A percentile compares a stretch with the other conserved stretches of the same genome.
These are phyloP conservation scores for Theocolax elegans DNA, from an alignment of 1,140 invertebrate genomes.

Conservation along the genomic window DNA sequence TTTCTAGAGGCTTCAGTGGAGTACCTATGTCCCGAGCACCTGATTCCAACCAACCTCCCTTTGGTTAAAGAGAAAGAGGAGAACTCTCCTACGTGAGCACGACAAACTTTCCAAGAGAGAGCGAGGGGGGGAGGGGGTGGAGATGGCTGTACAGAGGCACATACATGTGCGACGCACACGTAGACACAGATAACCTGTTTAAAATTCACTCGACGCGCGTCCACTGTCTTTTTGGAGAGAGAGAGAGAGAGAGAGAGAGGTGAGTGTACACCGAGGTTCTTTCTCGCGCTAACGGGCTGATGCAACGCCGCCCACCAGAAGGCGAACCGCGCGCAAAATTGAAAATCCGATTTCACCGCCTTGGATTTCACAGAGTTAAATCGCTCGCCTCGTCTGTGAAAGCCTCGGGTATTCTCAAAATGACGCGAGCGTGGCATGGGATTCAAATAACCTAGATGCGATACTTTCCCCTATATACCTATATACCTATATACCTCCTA, in stretches of 20 bases:
- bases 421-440: slow-evolving; percentile 28
- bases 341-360: slow-evolving; percentile 54
- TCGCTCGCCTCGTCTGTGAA: slow-evolving; percentile 5
- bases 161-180: too few species aligned
- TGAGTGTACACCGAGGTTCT: neutral
- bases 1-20: too few species aligned
- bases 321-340: slow-evolving; percentile 47
- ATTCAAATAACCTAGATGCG: slow-evolving; percentile 25
- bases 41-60: too few species aligned
- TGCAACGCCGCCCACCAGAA: slow-evolving; percentile 28
- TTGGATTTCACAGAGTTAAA: slow-evolving; percentile 46
- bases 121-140: too few species aligned
- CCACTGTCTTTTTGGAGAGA: neutral
- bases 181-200: too few species aligned
- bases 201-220: slow-evolving; percentile 45
- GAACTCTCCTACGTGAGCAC: too few species aligned
- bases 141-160: too few species aligned
- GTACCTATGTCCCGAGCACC: too few species aligned
- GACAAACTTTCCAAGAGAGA: too few species aligned
- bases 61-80: too few species aligned
- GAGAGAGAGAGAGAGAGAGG: slow-evolving; percentile 1
- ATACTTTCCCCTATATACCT: neutral
- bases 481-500: neutral
- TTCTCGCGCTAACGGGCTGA: slow-evolving; percentile 12
- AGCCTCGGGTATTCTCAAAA: too few species aligned